phyloP scores from a whole-genome alignment of 2,888 invertebrate genomes.

The Palloptera scutellata region DNA sequence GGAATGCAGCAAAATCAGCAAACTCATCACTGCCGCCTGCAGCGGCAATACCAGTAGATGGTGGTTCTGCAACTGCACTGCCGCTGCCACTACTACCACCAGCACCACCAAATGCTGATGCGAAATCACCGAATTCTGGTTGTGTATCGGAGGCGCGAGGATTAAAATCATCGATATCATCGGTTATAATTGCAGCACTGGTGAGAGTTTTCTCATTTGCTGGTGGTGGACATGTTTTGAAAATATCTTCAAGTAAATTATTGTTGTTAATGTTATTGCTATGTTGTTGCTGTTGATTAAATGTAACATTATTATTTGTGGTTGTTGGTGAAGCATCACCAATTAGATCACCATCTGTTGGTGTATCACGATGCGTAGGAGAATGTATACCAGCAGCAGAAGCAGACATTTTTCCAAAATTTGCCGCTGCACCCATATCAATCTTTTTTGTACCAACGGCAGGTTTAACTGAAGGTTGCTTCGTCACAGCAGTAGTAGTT shows the following conservation, averaged over 20 bases:
- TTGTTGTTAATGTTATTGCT: conserved; percentile 56
- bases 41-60: conserved; percentile 43
- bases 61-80: conserved; percentile 42
- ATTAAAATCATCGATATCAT: conserved; percentile 62
- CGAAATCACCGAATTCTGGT: conserved; percentile 81
- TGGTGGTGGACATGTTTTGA: conserved; percentile 66
- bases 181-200: conserved; percentile 67
- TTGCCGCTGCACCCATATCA: conserved; percentile 74
- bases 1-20: conserved; percentile 84
- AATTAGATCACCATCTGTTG: conserved; percentile 54
- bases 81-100: conserved; percentile 13
- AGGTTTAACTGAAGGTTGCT: conserved; percentile 61
- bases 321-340: conserved; percentile 43
- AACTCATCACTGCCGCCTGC: conserved; percentile 70
- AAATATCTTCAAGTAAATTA: conserved; percentile 68
- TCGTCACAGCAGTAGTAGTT: conserved; percentile 62
- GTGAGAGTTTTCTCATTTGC: conserved; percentile 40
- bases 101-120: conserved; percentile 71
- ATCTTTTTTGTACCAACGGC: conserved; percentile 67
- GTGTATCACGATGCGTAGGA: conserved; percentile 64
- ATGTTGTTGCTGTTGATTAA: conserved; percentile 42
- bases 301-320: conserved; percentile 41
- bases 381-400: conserved; percentile 62
- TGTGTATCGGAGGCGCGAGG: conserved; percentile 64
- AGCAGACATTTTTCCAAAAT: conserved; percentile 68